Evolutionary conservation across 2,888 invertebrate genomes (phyloP).

Genomic region (Syrphus vitripennis): DNA sequence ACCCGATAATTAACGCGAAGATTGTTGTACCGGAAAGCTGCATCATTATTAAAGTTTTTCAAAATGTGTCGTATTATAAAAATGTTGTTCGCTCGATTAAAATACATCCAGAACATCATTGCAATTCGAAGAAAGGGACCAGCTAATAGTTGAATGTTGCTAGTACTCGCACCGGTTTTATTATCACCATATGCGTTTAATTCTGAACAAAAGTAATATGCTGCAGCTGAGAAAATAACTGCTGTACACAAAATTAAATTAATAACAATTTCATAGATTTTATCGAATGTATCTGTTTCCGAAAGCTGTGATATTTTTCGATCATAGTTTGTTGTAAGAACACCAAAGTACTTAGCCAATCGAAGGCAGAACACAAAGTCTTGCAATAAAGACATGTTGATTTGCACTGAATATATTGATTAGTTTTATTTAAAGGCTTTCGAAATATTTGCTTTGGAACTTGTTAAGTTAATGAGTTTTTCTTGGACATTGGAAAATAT

Average conservation of each 20-base stretch:
- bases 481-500: neutral
- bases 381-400: neutral
- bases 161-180: neutral
- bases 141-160: neutral
- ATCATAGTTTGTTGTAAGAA: neutral
- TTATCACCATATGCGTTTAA: neutral
- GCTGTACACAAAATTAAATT: neutral
- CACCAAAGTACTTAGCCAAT: neutral
- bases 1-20: neutral
- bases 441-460: neutral
- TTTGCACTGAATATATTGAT: neutral
- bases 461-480: neutral
- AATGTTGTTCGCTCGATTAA: neutral
- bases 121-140: neutral
- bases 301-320: neutral
- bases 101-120: neutral
- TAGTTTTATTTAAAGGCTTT: neutral
- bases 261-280: neutral
- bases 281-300: neutral
- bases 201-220: neutral
- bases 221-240: neutral
- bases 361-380: conserved; percentile 4
- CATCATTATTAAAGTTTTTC: neutral
- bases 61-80: neutral
- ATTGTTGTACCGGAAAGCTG: neutral